Evolutionary conservation across 2,888 invertebrate species (phyloP).

Genomic region (Eupithecia exiguata): DNA sequence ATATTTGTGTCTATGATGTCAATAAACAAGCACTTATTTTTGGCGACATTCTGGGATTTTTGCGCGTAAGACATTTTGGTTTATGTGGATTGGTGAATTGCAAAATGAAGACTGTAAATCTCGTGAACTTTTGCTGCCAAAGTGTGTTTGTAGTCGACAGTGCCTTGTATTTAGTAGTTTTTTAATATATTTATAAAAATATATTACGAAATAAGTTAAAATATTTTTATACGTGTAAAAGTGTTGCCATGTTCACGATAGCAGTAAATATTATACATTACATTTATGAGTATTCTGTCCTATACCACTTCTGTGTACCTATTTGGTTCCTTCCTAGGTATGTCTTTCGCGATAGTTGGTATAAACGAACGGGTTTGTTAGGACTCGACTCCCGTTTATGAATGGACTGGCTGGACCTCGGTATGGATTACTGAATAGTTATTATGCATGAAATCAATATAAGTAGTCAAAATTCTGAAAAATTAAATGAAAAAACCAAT

Average conservation of each 20-base stretch:
- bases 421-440: background rate
- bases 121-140: constrained; percentile 81
- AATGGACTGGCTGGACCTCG: background rate
- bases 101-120: constrained; percentile 55
- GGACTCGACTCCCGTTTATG: background rate
- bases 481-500: background rate
- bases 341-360: constrained; percentile 17
- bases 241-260: constrained; percentile 81
- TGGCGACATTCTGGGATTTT: constrained; percentile 82
- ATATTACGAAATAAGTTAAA: constrained; percentile 76
- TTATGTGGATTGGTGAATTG: constrained; percentile 59
- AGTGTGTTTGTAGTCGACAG: constrained; percentile 85
- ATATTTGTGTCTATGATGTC: constrained; percentile 17
- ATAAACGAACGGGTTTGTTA: background rate
- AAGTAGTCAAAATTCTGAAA: background rate
- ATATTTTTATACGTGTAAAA: constrained; percentile 82
- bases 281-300: background rate
- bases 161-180: constrained; percentile 79
- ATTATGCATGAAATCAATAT: background rate
- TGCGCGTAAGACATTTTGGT: constrained; percentile 62
- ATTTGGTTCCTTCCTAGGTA: constrained; percentile 2
- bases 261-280: constrained; percentile 60
- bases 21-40: constrained; percentile 76
- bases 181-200: constrained; percentile 77
- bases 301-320: constrained; percentile 6